Conservation (phyloP, 2,797 vertebrate species). For the Rhinoraja longicauda region DNA sequence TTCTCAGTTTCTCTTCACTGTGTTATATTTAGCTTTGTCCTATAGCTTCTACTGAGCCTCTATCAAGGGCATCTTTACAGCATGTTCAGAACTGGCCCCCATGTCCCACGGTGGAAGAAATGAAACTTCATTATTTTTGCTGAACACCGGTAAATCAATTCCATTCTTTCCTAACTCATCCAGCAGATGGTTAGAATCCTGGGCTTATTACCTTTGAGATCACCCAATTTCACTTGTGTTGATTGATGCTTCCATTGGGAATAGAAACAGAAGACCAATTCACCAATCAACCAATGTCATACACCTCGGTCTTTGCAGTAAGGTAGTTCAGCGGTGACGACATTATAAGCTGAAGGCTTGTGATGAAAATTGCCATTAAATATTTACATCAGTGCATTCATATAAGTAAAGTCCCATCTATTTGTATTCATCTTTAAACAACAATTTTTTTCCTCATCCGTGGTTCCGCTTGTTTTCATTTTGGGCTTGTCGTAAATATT, state of each 20-base stretch:
- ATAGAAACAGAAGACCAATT: constrained; percentile 2
- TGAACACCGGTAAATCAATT: background rate
- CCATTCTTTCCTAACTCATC: background rate
- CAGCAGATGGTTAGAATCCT: constrained; percentile 9
- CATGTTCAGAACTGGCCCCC: background rate
- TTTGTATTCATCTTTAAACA: background rate
- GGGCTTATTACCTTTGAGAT: constrained; percentile 24
- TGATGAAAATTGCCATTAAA: background rate
- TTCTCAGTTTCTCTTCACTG: background rate
- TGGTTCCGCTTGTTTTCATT: background rate
- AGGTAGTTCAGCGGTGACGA: background rate
- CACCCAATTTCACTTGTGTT: background rate
- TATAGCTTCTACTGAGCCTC: background rate
- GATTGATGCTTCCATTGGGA: constrained; percentile 24
- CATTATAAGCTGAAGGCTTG: background rate
- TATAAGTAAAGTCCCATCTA: background rate
- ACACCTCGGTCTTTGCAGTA: background rate
- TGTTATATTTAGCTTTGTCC: background rate
- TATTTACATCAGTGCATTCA: background rate
- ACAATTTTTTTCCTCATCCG: background rate
- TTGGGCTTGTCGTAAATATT: too few species aligned
- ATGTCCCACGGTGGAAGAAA: background rate
- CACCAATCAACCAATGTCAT: background rate
- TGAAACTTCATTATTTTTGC: background rate
- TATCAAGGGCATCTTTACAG: background rate